phyloP scores from a whole-genome alignment of 2,113 vertebrate species.

The Mus spicilegus region DNA sequence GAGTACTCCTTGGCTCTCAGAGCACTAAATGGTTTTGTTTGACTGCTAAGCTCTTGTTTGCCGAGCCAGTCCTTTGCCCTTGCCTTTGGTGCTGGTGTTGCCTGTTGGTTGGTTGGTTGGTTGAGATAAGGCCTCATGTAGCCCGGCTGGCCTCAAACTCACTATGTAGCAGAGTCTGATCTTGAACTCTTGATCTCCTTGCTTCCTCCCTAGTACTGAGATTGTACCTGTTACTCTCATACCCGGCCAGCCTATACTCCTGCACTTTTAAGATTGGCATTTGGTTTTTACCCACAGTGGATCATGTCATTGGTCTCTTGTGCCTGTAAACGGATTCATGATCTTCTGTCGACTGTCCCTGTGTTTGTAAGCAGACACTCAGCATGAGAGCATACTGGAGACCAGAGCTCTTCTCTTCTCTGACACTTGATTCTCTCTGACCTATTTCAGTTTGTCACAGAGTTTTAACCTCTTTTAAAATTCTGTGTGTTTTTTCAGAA shows the following conservation, averaged over 20 bases:
- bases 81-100: neutral
- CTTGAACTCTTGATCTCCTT: neutral
- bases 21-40: neutral
- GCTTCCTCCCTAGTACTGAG: neutral
- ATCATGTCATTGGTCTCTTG: neutral
- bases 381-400: neutral
- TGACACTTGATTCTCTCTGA: neutral
- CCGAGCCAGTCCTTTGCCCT: neutral
- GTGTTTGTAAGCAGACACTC: neutral
- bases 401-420: neutral
- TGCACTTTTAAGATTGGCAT: neutral
- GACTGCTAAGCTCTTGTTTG: neutral
- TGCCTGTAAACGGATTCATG: neutral
- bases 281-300: neutral
- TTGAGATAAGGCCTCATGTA: neutral
- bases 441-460: neutral
- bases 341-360: no score
- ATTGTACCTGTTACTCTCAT: no score
- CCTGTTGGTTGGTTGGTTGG: no score
- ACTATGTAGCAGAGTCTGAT: no score
- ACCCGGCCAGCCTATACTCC: neutral
- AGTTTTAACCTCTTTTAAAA: neutral
- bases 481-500: neutral
- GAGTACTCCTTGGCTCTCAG: neutral
- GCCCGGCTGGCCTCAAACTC: neutral